These are phyloP conservation scores for Steromphala cineraria DNA, from an alignment of 2,888 invertebrate species.

Conservation along the genomic window DNA sequence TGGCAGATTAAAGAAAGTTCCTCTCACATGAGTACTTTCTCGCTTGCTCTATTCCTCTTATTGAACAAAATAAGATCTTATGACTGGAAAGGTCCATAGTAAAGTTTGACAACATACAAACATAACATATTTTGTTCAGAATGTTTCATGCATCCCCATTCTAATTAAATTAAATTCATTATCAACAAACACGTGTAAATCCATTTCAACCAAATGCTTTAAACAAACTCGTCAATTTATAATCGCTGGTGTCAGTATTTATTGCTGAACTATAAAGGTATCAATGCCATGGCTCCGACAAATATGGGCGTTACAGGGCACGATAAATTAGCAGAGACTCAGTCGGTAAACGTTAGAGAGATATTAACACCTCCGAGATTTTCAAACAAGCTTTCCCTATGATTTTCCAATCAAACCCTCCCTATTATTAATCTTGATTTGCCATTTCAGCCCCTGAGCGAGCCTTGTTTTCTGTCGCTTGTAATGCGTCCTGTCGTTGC, in stretches of 20 bases:
- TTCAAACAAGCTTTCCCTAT: neutral
- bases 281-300: neutral
- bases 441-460: neutral
- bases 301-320: neutral
- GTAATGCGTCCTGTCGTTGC: neutral
- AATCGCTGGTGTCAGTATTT: neutral
- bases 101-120: too few relatives aligned
- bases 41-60: too few relatives aligned
- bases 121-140: too few relatives aligned
- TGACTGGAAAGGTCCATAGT: too few relatives aligned
- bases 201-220: too few relatives aligned
- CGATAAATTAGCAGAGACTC: neutral
- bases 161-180: too few relatives aligned
- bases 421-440: neutral
- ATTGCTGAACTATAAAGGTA: neutral
- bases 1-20: too few relatives aligned
- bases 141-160: too few relatives aligned
- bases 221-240: too few relatives aligned
- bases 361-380: neutral
- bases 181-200: too few relatives aligned
- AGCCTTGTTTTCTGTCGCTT: neutral
- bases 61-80: too few relatives aligned
- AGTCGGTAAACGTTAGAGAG: neutral
- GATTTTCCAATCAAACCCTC: neutral
- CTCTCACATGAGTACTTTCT: too few relatives aligned